Evolutionary conservation across 2,888 invertebrate genomes (phyloP).

Genomic region (Ethmia dodecea): DNA sequence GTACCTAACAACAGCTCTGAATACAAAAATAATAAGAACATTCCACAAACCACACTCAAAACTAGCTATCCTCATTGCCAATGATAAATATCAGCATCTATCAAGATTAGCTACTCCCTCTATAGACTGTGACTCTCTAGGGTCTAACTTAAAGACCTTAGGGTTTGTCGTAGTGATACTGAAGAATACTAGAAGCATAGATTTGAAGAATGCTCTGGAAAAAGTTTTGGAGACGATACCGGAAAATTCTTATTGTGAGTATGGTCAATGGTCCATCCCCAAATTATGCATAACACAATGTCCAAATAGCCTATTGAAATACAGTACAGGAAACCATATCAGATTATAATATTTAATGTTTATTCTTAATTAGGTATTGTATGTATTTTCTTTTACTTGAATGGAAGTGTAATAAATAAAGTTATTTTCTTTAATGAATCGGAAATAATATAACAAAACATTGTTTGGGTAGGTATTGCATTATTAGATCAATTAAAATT

Average conservation of each 20-base stretch:
- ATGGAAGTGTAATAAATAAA: too few relatives aligned
- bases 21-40: conserved; percentile 37
- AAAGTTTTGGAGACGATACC: conserved; percentile 43
- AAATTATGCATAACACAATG: too few relatives aligned
- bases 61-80: conserved; percentile 64
- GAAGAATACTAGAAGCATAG: conserved; percentile 41
- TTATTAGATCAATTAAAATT: too few relatives aligned
- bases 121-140: conserved; percentile 57
- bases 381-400: neutral
- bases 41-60: conserved; percentile 55
- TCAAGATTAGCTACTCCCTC: conserved; percentile 60
- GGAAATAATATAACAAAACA: too few relatives aligned
- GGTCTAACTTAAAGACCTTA: conserved; percentile 41
- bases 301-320: too few relatives aligned
- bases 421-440: too few relatives aligned
- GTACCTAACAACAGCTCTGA: conserved; percentile 30
- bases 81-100: conserved; percentile 55
- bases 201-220: conserved; percentile 38
- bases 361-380: neutral
- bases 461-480: too few relatives aligned
- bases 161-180: conserved; percentile 56
- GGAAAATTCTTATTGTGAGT: conserved; percentile 64
- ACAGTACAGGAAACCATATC: too few relatives aligned
- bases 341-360: neutral
- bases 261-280: too few relatives aligned